Base-by-base conservation (phyloP, 1,140 invertebrate genomes). In the Hetaerina americana region DNA sequence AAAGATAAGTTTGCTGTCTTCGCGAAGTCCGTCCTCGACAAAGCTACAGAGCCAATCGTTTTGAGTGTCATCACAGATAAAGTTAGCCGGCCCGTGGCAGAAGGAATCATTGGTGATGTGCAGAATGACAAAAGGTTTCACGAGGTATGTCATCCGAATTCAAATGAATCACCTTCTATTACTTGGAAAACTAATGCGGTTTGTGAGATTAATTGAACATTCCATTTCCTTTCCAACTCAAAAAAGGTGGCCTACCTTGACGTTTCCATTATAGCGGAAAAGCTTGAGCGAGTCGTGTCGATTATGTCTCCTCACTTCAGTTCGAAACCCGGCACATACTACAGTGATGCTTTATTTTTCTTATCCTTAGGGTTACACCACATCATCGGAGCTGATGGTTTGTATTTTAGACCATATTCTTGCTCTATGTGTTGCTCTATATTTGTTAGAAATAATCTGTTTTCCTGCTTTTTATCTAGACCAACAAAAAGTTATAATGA, bases 271-370 rank as follows among this genome's bases (percentile, higher is more conserved):
- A 79, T 90, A 72, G 85, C 87, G 8, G 78, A 79, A 27, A 81
- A 86, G 75, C 81, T 92, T 27, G 78, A 86, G 68, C 85, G 87
- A 75, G 87, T 92, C 73, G 85, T 93, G 1, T 80, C 83, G 6
- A 83, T 85, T 26, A 87, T 94, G 85, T 89, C 88, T 70, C 85
- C 87, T 22, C 86, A 89, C 77, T 93, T 94, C 78, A 93, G 88
- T 75, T 89, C 88, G 49, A 87, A 88, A 75, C 88, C 89, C 70
- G 89, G 90, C 73, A 87, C 90, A 0, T 94, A 94, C 77, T 94
- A 93, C 77, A 92, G 89, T 70, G 90, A 93, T 81, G 86, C 89
- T 0, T 79, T 94, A 0, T 95, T 94, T 78, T 94, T 91, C 78
- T 77, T 94, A 1, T 94, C 92, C 0, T 81, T 93, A 5, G 90